Evolutionary conservation across 2,797 vertebrate genomes (phyloP), one percentile per base, ranked within the genome.

Genomic region (Poeciliopsis presidionis): DNA sequence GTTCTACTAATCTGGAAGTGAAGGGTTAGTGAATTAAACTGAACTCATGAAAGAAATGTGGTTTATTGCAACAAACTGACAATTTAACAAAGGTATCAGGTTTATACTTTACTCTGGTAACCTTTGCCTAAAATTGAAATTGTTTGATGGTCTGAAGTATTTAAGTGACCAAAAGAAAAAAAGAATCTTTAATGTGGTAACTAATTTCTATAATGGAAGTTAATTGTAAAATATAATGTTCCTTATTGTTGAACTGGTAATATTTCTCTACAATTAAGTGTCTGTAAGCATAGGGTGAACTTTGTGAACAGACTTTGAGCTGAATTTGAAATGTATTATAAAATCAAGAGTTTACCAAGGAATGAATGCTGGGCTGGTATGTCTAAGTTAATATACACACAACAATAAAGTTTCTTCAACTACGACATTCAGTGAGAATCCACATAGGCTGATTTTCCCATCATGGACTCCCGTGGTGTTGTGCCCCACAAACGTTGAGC

Each of bases 401-500:
- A 22, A 77, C 51, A 75, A 67, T 75, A 51, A 75, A 72, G 47
- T 77, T 45, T 86, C 36, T 18, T 83, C 80, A 82, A 82, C 65
- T 75, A 63, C 36, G 76, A 79, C 78, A 28, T 82, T 72, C 78
- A 89, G 73, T 88, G 85, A 90, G 87, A 90, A 82, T 87, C 77
- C 77, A 83, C 85, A 81, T n/a, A 72, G 76, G 81, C 78, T 86
- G 86, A 90, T 90, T 90, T 94, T 91, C 87, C 84, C 91, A 94
- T 92, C 88, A 88, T 80, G 90, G 86, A 88, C 91, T 89, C 90
- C 90, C 91, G 90, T 81, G 86, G 91, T 78, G 89, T 83, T 83
- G 84, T 3, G 36, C 47, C 85, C 78, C 83, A 89, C 89, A 90
- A 91, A 89, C 78, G 65, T 73, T 6, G 28, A 83, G 51, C 63